Evolutionary conservation across 2,888 invertebrate genomes (phyloP), one percentile per base, ranked within the genome.

Genomic region (Strigamia maritima): DNA sequence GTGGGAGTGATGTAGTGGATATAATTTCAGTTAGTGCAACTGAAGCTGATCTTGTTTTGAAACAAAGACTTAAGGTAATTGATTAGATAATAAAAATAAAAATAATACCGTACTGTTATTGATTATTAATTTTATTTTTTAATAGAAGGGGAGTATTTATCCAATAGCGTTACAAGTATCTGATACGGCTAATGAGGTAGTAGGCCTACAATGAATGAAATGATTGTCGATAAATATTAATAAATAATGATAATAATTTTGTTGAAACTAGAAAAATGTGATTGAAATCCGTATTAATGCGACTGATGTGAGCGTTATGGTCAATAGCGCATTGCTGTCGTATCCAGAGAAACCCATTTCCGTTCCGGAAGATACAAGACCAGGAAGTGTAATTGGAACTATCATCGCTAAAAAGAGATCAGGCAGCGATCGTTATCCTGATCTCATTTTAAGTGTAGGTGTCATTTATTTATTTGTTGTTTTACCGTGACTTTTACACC

Each of bases 171-270:
- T 75, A 40, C 76, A 75, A 75, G 76, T 75, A 1, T n/a, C 76
- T 38, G 76, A 75, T n/a, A 40, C 76, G 14, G 76, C 76, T 75
- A 35, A 38, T 75, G 76, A 75, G 76, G 76, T 75, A 24, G n/a
- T n/a, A n/a, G n/a, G n/a, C n/a, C n/a, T n/a, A n/a, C n/a, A 35
- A 19, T 10, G 14, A 74, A 10, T 70, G 1, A 2, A n/a, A 6
- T 70, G 24, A n/a, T n/a, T n/a, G n/a, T n/a, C n/a, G n/a, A 19
- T 74, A 2, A 35, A 10, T 28, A 14, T 28, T 6, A 75, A 19
- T 75, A 75, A 22, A 14, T 75, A 22, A 75, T 28, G n/a, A 19
- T 24, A 22, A 22, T 31, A 38, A 31, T 75, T 75, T 22, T 38
- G 19, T n/a, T 38, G 22, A 7, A 12, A 54, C 0, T 22, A 75